Evolutionary conservation across 2,888 invertebrate genomes (phyloP), one percentile per base, ranked within the genome.

Genomic region (Agriopis aurantiaria): DNA sequence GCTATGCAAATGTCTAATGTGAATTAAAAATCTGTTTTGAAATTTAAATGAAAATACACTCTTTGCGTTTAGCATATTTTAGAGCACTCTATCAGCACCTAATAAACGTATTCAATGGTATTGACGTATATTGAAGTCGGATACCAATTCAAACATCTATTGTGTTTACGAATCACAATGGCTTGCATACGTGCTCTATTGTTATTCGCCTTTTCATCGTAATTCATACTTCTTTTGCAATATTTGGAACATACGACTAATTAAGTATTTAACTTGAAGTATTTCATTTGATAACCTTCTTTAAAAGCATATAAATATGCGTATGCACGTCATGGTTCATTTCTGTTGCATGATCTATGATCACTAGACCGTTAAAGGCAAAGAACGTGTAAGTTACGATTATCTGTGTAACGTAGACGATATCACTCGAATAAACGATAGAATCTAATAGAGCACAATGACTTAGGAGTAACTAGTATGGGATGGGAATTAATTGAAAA

Each of bases 51-150:
- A 33, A 33, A 33, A 33, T 33, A 33, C 6, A 10, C 11, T 12
- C 9, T n/a, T n/a, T n/a, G 9, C n/a, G 4, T n/a, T 55, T 41
- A 55, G 11, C 23, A 12, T 48, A 11, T 10, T 48, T 48, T 33
- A 2, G 14, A 40, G 33, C 9, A 11, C 23, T 55, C 7, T 61
- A 61, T 40, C 46, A 23, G 55, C 17, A 43, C 48, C 43, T 48
- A 62, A 68, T 74, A 70, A 69, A 65, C 59, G 60, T 62, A 46
- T 51, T 68, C 63, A 69, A 73, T 69, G 51, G 59, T 56, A 60
- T 72, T 71, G 72, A 72, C 61, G 76, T 71, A 61, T 49, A 60
- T 63, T 65, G 58, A 55, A 70, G 65, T 72, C 68, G 66, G 74
- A 70, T 73, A 48, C 62, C 40, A 67, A 64, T 62, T 64, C 69